These are phyloP conservation scores for Epirrhoe alternata DNA, from an alignment of 2,888 invertebrate species.

Conservation along the genomic window DNA sequence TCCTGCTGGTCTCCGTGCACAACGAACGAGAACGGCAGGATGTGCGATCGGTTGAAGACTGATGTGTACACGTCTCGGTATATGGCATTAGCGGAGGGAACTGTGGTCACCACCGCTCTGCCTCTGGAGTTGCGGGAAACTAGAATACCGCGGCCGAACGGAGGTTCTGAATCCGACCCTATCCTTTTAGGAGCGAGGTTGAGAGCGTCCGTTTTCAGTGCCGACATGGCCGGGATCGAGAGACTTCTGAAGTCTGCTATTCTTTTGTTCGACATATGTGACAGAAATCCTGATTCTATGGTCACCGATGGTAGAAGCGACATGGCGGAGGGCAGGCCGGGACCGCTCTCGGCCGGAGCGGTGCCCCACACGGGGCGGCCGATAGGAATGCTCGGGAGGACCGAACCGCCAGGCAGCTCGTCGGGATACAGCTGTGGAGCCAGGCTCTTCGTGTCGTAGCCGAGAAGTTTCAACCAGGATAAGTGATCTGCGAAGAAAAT, in stretches of 20 bases:
- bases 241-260: slow-evolving; percentile 91
- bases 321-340: slow-evolving; percentile 86
- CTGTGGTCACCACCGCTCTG: slow-evolving; percentile 93
- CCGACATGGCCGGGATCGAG: slow-evolving; percentile 92
- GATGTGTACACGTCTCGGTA: slow-evolving; percentile 96
- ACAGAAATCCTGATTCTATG: slow-evolving; percentile 93
- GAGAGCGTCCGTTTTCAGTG: slow-evolving; percentile 91
- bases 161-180: slow-evolving; percentile 94
- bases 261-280: slow-evolving; percentile 91
- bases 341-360: slow-evolving; percentile 79
- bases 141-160: slow-evolving; percentile 94
- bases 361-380: slow-evolving; percentile 85
- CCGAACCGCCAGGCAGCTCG: slow-evolving; percentile 87
- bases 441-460: slow-evolving; percentile 93
- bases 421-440: slow-evolving; percentile 94
- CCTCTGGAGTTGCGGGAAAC: slow-evolving; percentile 92
- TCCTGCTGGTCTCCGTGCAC: slow-evolving; percentile 96
- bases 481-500: slow-evolving; percentile 88
- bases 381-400: slow-evolving; percentile 87
- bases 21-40: slow-evolving; percentile 94
- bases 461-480: slow-evolving; percentile 93
- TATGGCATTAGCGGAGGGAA: slow-evolving; percentile 95
- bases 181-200: slow-evolving; percentile 90
- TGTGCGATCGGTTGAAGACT: slow-evolving; percentile 94
- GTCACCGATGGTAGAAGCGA: slow-evolving; percentile 88